phyloP scores from a whole-genome alignment of 2,113 vertebrate genomes.

The Eudyptes chrysolophus region DNA sequence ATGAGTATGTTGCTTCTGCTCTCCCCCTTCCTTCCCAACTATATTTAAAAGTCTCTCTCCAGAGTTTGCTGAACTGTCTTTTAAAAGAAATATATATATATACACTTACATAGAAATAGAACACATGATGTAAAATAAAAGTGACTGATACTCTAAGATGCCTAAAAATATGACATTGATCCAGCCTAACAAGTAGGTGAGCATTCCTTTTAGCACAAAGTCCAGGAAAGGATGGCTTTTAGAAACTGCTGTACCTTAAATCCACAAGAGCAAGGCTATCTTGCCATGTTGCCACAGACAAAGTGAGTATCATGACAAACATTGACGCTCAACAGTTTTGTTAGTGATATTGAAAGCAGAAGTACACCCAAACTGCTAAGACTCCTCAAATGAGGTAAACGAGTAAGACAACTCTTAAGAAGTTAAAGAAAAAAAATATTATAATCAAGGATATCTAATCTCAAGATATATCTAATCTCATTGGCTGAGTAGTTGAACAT shows the following conservation, averaged over 20 bases:
- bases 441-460: neutral
- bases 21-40: neutral
- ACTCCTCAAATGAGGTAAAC: neutral
- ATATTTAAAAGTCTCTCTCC: neutral
- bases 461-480: neutral
- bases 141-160: neutral
- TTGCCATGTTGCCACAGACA: neutral
- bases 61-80: neutral
- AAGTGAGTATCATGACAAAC: neutral
- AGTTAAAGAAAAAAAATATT: neutral
- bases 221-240: neutral
- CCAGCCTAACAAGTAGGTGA: slow-evolving; percentile 3
- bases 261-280: neutral
- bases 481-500: neutral
- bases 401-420: neutral
- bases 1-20: neutral
- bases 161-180: slow-evolving; percentile 47
- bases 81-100: neutral
- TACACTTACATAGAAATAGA: neutral
- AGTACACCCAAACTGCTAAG: neutral
- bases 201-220: neutral
- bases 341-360: neutral
- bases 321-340: rapidly evolving
- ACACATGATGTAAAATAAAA: neutral
- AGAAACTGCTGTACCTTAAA: neutral